phyloP scores from a whole-genome alignment of 1,140 invertebrate species.

The Portunus trituberculatus region DNA sequence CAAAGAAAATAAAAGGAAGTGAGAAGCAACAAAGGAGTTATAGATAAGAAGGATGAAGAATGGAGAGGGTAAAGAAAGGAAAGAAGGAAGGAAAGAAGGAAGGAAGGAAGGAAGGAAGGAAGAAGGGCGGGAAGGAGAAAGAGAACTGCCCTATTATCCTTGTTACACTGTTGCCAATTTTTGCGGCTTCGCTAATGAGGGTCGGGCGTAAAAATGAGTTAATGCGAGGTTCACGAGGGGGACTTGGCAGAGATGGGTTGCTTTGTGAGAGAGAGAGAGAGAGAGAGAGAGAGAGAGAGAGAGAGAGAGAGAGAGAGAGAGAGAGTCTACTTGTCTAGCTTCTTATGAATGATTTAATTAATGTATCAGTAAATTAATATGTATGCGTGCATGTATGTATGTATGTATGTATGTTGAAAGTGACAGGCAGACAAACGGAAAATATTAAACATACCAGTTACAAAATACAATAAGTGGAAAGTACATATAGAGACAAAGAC shows the following conservation, averaged over 20 bases:
- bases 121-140: not conserved
- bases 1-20: not conserved
- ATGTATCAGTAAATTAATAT: not conserved
- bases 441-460: too few relatives aligned
- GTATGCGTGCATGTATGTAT: conserved; percentile 30
- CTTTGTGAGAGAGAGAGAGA: too few relatives aligned
- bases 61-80: not conserved
- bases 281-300: too few relatives aligned
- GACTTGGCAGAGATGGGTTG: not conserved
- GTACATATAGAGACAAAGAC: not conserved
- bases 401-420: not conserved
- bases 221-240: not conserved
- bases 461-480: not conserved
- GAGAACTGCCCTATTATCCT: conserved; percentile 29
- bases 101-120: not conserved
- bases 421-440: not conserved
- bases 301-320: too few relatives aligned
- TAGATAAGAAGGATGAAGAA: not conserved
- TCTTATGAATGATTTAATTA: too few relatives aligned
- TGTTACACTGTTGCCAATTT: conserved; percentile 84
- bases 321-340: too few relatives aligned
- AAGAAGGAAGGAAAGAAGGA: not conserved
- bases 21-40: not conserved
- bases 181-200: conserved; percentile 86
- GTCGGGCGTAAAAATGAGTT: not conserved